Percentiles rank a stretch among this genome's conserved stretches.
Conservation (phyloP, 2,113 vertebrate species). For the Nansenia antarctica region DNA sequence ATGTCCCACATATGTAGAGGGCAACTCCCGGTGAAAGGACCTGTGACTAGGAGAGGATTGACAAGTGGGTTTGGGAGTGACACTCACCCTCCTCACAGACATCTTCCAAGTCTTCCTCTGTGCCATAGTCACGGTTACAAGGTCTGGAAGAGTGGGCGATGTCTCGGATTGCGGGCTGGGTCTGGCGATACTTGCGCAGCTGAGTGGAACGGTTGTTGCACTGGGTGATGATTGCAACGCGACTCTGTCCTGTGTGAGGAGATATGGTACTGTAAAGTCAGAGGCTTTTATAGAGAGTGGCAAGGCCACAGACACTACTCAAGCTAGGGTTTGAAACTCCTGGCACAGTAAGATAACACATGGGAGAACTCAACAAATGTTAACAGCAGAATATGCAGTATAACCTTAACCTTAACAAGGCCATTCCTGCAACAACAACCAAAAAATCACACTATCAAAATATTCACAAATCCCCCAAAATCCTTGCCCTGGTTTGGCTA, state of each 20-base stretch:
- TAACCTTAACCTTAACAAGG: too few species aligned
- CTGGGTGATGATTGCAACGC: neutral
- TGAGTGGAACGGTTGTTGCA: neutral
- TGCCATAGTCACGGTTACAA: constrained; percentile 56
- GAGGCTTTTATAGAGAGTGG: too few species aligned
- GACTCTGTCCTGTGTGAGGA: neutral
- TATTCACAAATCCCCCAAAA: neutral
- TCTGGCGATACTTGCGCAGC: constrained; percentile 35
- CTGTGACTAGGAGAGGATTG: too few species aligned
- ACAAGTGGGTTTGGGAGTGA: neutral
- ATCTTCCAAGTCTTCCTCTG: constrained; percentile 53
- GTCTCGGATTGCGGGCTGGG: too few species aligned
- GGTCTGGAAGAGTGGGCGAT: constrained; percentile 45
- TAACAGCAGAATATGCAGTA: neutral
- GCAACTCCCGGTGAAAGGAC: neutral
- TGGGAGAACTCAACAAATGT: neutral
- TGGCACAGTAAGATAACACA: neutral
- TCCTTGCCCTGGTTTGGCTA: neutral
- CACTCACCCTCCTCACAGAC: constrained; percentile 41
- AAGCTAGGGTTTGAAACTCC: neutral
- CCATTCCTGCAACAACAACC: too few species aligned
- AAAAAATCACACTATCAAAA: too few species aligned
- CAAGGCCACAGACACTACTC: too few species aligned
- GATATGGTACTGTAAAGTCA: neutral
- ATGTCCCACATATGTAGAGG: neutral